These are phyloP conservation scores for Hyposmocoma kahamanoa DNA, from an alignment of 1,140 invertebrate species.

Conservation along the genomic window DNA sequence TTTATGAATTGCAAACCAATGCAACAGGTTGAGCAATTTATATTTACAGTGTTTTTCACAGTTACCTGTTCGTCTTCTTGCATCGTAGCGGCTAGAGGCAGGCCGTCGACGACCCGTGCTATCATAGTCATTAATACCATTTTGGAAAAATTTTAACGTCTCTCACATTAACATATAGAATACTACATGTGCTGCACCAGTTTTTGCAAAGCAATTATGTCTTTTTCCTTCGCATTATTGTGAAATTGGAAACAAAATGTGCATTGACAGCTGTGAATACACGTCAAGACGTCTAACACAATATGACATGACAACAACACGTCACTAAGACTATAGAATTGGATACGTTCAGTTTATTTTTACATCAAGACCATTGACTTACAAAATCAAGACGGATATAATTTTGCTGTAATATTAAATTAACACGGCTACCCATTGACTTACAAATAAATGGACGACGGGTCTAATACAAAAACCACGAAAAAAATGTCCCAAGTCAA, in stretches of 20 bases:
- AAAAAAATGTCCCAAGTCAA: too few relatives aligned
- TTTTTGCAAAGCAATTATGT: constrained; percentile 20
- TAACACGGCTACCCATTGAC: too few relatives aligned
- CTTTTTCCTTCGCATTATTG: constrained; percentile 62
- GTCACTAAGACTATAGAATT: constrained; percentile 26
- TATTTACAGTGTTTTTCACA: neutral
- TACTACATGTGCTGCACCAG: constrained; percentile 13
- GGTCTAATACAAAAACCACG: too few relatives aligned
- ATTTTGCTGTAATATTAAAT: too few relatives aligned
- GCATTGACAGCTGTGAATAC: constrained; percentile 43
- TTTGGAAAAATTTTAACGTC: constrained; percentile 55
- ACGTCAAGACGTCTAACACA: constrained; percentile 59
- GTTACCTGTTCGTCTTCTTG: constrained; percentile 97
- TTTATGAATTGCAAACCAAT: neutral
- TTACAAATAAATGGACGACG: too few relatives aligned
- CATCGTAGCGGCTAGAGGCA: constrained; percentile 96
- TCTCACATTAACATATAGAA: constrained; percentile 24
- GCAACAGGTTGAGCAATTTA: neutral
- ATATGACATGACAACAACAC: constrained; percentile 47
- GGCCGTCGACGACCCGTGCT: constrained; percentile 93
- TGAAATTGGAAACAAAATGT: constrained; percentile 34
- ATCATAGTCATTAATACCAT: constrained; percentile 99
- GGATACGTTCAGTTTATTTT: constrained; percentile 21
- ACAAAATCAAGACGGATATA: too few relatives aligned
- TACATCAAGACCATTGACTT: too few relatives aligned